A percentile compares a stretch with the other conserved stretches of the same genome.
phyloP scores from a whole-genome alignment of 2,888 invertebrate genomes.

The Oligia strigilis region DNA sequence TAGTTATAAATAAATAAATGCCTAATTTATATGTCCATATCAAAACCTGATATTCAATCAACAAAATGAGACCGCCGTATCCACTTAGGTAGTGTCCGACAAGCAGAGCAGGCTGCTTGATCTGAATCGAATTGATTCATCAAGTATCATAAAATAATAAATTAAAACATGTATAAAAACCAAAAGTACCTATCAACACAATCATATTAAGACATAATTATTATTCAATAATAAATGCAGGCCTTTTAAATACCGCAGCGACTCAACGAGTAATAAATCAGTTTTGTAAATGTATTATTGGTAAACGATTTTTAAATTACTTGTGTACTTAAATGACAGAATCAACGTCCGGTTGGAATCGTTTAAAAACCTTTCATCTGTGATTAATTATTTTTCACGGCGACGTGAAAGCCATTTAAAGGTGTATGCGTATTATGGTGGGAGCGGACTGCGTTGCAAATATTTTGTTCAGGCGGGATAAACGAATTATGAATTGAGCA shows the following conservation, averaged over 20 bases:
- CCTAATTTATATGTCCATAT: background rate
- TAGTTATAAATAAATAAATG: background rate
- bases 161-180: background rate
- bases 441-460: slow-evolving; percentile 6
- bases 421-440: slow-evolving; percentile 37
- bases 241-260: slow-evolving; percentile 34
- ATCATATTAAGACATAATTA: slow-evolving; percentile 42
- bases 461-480: slow-evolving; percentile 4
- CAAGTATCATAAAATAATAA: background rate
- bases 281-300: slow-evolving; percentile 55
- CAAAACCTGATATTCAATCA: background rate
- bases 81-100: background rate
- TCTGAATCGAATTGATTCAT: background rate
- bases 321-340: slow-evolving; percentile 59
- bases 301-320: slow-evolving; percentile 63
- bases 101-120: background rate
- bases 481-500: slow-evolving; percentile 18
- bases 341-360: slow-evolving; percentile 58
- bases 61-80: background rate
- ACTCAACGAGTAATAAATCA: slow-evolving; percentile 50
- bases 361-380: slow-evolving; percentile 69
- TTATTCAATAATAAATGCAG: slow-evolving; percentile 36
- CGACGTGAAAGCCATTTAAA: slow-evolving; percentile 60
- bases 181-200: slow-evolving; percentile 16
- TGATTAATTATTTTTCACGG: slow-evolving; percentile 71